Evolutionary conservation across 2,888 invertebrate genomes (phyloP).

Genomic region (Onthophagus sagittarius): DNA sequence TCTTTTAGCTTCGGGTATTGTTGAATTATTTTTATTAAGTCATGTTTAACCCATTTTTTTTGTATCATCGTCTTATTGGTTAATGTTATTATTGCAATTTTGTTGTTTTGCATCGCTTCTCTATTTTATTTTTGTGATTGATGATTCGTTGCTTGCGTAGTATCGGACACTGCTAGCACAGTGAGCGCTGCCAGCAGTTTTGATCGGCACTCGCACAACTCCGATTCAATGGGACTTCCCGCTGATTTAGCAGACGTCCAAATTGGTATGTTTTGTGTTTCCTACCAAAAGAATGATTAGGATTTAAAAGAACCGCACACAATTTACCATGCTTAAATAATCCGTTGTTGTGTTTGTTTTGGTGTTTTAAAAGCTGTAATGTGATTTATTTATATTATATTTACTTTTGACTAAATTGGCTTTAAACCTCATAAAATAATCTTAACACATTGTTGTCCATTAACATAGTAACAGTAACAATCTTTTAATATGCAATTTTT

Average conservation of each 20-base stretch:
- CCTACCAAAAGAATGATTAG: no score
- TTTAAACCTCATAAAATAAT: no score
- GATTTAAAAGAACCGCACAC: no score
- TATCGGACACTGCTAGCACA: conserved; percentile 49
- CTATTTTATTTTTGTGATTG: conserved; percentile 4
- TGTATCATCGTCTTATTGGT: conserved; percentile 15
- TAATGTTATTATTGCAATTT: conserved; percentile 22
- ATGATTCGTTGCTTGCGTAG: conserved; percentile 40
- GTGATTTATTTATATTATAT: no score
- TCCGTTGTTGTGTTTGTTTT: no score
- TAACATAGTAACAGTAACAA: no score
- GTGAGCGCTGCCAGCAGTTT: conserved; percentile 49
- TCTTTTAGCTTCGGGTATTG: conserved; percentile 66
- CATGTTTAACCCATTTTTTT: conserved; percentile 18
- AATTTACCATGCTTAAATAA: no score
- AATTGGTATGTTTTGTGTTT: conserved; percentile 47
- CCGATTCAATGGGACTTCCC: conserved; percentile 30
- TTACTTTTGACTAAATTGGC: no score
- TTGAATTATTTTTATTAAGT: conserved; percentile 11
- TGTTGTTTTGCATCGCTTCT: conserved; percentile 31
- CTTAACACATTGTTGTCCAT: no score
- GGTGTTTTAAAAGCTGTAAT: no score
- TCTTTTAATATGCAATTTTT: no score
- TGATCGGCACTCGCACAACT: conserved; percentile 23
- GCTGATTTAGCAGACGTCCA: conserved; percentile 41